A percentile compares a stretch with the other conserved stretches of the same genome.
phyloP scores from a whole-genome alignment of 2,797 vertebrate genomes.

The Epinephelus malabaricus region DNA sequence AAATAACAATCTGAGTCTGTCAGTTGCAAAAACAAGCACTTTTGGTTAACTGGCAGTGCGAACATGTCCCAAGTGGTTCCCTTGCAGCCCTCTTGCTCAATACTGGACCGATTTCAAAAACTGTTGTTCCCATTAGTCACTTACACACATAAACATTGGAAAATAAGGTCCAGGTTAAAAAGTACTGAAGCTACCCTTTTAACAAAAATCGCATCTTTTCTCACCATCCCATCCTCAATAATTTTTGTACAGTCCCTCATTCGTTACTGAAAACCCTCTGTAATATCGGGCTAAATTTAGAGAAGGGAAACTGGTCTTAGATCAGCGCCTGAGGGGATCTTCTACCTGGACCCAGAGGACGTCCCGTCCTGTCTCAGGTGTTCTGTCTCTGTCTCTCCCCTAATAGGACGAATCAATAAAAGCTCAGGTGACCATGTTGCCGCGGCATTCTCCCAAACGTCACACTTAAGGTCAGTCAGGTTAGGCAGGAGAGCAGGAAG shows the following conservation, averaged over 20 bases:
- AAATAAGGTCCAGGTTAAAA: too few relatives aligned
- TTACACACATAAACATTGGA: too few relatives aligned
- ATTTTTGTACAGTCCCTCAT: slow-evolving; percentile 30
- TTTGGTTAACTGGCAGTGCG: too few relatives aligned
- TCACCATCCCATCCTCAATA: background rate
- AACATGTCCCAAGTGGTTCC: too few relatives aligned
- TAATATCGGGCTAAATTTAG: slow-evolving; percentile 10
- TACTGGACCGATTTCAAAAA: too few relatives aligned
- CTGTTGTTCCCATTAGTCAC: too few relatives aligned
- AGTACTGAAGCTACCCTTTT: too few relatives aligned
- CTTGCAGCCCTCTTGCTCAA: too few relatives aligned
- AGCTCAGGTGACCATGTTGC: slow-evolving; percentile 66
- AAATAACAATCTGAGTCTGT: too few relatives aligned
- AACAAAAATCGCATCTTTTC: background rate
- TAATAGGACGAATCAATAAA: slow-evolving; percentile 59
- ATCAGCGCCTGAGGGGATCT: slow-evolving; percentile 18
- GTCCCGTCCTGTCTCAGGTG: slow-evolving; percentile 48
- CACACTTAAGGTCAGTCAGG: slow-evolving; percentile 63
- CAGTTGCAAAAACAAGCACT: too few relatives aligned
- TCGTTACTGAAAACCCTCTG: background rate
- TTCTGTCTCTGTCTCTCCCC: slow-evolving; percentile 31
- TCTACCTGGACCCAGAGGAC: slow-evolving; percentile 40
- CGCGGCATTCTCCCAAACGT: slow-evolving; percentile 65
- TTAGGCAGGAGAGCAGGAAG: slow-evolving; percentile 34
- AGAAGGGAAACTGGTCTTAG: slow-evolving; percentile 6